Evolutionary conservation across 2,888 invertebrate species (phyloP), one percentile per base, ranked within the genome.

Genomic region (Drosophila aldrichi): DNA sequence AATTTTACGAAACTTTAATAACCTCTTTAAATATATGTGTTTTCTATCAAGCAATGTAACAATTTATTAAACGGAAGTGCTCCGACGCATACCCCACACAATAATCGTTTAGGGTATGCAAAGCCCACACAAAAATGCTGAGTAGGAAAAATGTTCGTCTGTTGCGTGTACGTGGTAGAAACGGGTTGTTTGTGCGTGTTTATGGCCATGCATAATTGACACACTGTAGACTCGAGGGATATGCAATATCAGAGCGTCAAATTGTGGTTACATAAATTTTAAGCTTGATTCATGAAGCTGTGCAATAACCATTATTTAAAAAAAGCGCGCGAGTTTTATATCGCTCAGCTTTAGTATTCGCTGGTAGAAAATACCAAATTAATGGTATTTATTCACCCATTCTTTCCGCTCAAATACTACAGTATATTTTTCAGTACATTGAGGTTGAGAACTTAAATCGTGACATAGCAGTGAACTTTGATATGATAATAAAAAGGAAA

Each of bases 131-230:
- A 6, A 16, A 62, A 61, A n/a, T 57, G 41, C 18, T 54, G 46
- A 54, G 46, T 57, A 34, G 43, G 20, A 36, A 16, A 51, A 62
- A 56, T 44, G 18, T 38, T 32, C n/a, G 40, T 34, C 44, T 51
- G 22, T 10, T 51, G 18, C 34, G 40, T 59, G 65, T 32, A 32
- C 20, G 51, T 41, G 56, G 12, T 16, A 44, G 38, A 29, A 10
- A 44, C 14, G n/a, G 2, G 16, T 18, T 32, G 29, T 10, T 16
- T 25, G 38, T 40, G 44, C 41, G n/a, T 57, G 48, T 29, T 70
- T 64, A 48, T 64, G 59, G 34, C 14, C 41, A 29, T 58, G 48
- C 25, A 61, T 74, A 74, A 64, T 51, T 43, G 49, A 52, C 54
- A 55, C 44, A 74, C 52, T 43, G 40, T 36, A 12, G n/a, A 18